These are phyloP conservation scores for Oligia strigilis DNA, from an alignment of 2,888 invertebrate genomes.

Conservation along the genomic window DNA sequence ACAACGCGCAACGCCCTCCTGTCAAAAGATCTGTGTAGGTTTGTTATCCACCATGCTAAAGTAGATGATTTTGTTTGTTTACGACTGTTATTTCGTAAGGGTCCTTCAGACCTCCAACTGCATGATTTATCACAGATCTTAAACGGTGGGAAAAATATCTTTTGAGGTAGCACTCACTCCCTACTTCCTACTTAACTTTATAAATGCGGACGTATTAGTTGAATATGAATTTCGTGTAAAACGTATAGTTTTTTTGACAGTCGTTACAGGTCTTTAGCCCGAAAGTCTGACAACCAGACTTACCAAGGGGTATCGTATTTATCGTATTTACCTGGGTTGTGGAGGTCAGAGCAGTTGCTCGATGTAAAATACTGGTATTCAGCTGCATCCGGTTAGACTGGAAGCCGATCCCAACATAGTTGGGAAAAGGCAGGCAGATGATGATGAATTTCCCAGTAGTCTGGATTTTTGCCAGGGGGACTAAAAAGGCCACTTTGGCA, in stretches of 20 bases:
- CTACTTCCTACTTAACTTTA: background rate
- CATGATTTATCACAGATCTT: conserved; percentile 49
- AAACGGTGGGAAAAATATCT: conserved; percentile 6
- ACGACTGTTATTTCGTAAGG: conserved; percentile 33
- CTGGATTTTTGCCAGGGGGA: too few relatives aligned
- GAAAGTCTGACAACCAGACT: background rate
- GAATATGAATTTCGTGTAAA: too few relatives aligned
- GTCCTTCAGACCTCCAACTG: conserved; percentile 32
- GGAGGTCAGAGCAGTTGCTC: too few relatives aligned
- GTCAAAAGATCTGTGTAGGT: background rate
- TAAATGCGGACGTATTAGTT: background rate
- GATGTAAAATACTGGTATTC: too few relatives aligned
- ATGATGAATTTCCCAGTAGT: background rate
- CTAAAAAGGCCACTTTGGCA: too few relatives aligned
- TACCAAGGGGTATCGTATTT: background rate
- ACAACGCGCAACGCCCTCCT: too few relatives aligned
- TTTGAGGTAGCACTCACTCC: background rate
- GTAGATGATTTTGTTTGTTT: conserved; percentile 42
- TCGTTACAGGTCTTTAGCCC: background rate
- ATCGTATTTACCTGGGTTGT: too few relatives aligned
- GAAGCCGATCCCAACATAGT: too few relatives aligned
- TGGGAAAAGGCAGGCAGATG: too few relatives aligned
- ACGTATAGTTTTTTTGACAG: background rate
- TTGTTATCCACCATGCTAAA: conserved; percentile 12
- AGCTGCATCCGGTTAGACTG: too few relatives aligned